Evolutionary conservation across 2,797 vertebrate species (phyloP).

Genomic region (Esox lucius): DNA sequence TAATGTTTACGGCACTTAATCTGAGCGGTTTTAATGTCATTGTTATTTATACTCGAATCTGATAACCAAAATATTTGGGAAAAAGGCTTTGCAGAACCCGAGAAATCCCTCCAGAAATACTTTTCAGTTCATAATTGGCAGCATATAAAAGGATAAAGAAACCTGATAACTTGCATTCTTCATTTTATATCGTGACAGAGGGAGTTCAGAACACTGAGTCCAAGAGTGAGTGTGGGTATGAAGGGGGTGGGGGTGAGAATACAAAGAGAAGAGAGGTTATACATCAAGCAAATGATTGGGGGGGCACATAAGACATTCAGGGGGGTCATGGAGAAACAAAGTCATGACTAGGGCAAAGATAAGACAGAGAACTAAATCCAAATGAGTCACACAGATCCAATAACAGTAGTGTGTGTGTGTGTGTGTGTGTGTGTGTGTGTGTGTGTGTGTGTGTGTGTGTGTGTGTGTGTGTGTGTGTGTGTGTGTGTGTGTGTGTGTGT

Average conservation of each 20-base stretch:
- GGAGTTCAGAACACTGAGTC: constrained; percentile 41
- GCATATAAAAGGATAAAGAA: constrained; percentile 60
- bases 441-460: too few species aligned
- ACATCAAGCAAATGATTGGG: background rate
- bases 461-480: too few species aligned
- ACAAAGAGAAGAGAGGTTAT: background rate
- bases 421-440: too few species aligned
- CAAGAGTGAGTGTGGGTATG: constrained; percentile 19
- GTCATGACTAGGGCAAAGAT: background rate
- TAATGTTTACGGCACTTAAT: constrained; percentile 47
- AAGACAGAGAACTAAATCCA: background rate
- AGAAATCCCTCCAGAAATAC: constrained; percentile 47
- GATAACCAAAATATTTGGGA: constrained; percentile 58
- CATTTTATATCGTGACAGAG: constrained; percentile 53
- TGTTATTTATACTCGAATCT: constrained; percentile 55
- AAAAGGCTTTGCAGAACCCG: constrained; percentile 47
- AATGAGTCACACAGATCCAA: background rate
- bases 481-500: too few species aligned
- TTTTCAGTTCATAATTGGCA: constrained; percentile 51
- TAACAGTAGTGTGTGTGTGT: background rate
- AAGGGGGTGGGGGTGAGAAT: background rate
- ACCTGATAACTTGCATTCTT: constrained; percentile 63
- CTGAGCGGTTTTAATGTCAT: constrained; percentile 48
- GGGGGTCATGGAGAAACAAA: constrained; percentile 1
- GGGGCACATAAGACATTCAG: background rate